Evolutionary conservation across 2,113 vertebrate genomes (phyloP).

Genomic region (Poicephalus gulielmi): DNA sequence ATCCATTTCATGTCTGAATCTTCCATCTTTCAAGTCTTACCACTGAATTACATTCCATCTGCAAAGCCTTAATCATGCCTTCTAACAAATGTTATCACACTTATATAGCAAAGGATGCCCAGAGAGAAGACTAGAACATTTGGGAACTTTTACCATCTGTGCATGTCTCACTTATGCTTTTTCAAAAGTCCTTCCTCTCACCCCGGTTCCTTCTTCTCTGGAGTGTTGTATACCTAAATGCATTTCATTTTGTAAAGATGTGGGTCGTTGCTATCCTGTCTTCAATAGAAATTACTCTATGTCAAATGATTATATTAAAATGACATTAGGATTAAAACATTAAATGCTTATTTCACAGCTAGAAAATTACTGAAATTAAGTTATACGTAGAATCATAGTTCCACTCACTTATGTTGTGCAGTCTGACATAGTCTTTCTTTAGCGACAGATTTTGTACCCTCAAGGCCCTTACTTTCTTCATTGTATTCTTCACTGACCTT

Average conservation of each 20-base stretch:
- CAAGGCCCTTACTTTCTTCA: not conserved
- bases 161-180: slow-evolving; percentile 12
- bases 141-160: slow-evolving; percentile 51
- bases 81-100: slow-evolving; percentile 48
- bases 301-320: not conserved
- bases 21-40: slow-evolving; percentile 7
- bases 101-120: slow-evolving; percentile 29
- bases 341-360: not conserved
- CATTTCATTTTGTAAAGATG: not conserved
- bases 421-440: not conserved
- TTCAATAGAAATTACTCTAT: not conserved
- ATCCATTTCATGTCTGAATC: not conserved
- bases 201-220: not conserved
- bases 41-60: slow-evolving; percentile 38
- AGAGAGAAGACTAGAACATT: slow-evolving; percentile 42
- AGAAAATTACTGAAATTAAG: not conserved
- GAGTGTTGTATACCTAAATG: not conserved
- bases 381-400: not conserved
- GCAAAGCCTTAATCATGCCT: slow-evolving; percentile 50
- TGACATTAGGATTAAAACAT: not conserved
- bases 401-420: not conserved
- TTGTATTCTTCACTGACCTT: not conserved
- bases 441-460: not conserved
- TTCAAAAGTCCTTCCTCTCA: not conserved
- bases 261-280: not conserved